Evolutionary conservation across 2,113 vertebrate species (phyloP).

Genomic region (Callipepla californica): DNA sequence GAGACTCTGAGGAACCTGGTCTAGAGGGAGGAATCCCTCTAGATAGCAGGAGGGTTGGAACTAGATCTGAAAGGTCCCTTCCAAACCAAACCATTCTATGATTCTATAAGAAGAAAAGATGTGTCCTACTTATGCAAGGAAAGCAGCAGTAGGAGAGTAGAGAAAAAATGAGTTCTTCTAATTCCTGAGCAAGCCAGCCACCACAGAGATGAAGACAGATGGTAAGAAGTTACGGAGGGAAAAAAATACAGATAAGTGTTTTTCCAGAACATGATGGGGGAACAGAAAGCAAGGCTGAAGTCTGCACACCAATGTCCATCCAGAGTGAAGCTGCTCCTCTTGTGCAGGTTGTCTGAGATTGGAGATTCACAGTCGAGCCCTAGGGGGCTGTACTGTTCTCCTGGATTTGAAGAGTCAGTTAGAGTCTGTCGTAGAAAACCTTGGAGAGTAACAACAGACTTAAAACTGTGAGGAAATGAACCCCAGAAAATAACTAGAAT

Average conservation of each 20-base stretch:
- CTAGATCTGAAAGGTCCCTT: too few relatives aligned
- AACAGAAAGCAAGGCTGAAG: not conserved
- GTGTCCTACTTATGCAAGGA: not conserved
- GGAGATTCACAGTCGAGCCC: not conserved
- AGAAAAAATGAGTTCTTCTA: not conserved
- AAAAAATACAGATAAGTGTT: not conserved
- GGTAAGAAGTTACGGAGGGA: accelerated
- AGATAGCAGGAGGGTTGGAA: too few relatives aligned
- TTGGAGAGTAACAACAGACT: not conserved
- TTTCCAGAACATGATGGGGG: not conserved
- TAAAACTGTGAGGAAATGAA: not conserved
- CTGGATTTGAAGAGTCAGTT: not conserved
- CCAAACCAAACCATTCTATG: too few relatives aligned
- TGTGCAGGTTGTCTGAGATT: not conserved
- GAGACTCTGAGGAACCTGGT: too few relatives aligned
- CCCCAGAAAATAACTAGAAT: not conserved
- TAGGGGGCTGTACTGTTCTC: not conserved
- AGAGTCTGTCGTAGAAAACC: not conserved
- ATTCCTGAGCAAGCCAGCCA: not conserved
- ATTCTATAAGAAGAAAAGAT: accelerated
- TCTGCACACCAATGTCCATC: not conserved
- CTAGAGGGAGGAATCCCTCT: too few relatives aligned
- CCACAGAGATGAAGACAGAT: accelerated
- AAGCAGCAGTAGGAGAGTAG: not conserved
- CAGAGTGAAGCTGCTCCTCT: not conserved